These are phyloP conservation scores for Parascotia fuliginaria DNA, from an alignment of 2,888 invertebrate species.

Conservation along the genomic window DNA sequence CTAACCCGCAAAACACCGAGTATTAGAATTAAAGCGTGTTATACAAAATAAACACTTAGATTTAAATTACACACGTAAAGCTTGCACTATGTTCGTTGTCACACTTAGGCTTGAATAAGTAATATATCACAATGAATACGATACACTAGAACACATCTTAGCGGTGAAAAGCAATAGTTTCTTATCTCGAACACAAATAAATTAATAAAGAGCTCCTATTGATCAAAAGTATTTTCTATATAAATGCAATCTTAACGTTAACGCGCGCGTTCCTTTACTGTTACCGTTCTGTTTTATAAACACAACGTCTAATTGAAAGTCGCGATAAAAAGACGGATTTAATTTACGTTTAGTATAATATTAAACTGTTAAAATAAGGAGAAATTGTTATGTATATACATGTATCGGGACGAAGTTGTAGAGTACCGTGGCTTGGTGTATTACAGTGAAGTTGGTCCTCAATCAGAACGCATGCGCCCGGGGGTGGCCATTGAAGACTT, in stretches of 20 bases:
- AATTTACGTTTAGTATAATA: constrained; percentile 68
- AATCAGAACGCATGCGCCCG: constrained; percentile 71
- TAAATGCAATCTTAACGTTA: constrained; percentile 34
- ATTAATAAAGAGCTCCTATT: constrained; percentile 80
- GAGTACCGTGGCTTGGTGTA: constrained; percentile 72
- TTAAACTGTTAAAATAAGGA: constrained; percentile 66
- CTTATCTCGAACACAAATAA: constrained; percentile 77
- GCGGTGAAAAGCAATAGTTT: constrained; percentile 59
- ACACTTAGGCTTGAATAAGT: constrained; percentile 52
- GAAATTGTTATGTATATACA: constrained; percentile 82
- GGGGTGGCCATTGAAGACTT: constrained; percentile 70
- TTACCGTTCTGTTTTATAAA: constrained; percentile 22
- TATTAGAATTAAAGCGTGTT: constrained; percentile 50
- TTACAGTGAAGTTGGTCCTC: constrained; percentile 68
- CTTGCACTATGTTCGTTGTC: constrained; percentile 63
- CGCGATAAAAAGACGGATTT: constrained; percentile 71
- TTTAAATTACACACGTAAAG: constrained; percentile 52
- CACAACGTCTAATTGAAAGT: constrained; percentile 23
- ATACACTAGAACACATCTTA: constrained; percentile 50
- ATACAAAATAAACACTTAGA: constrained; percentile 48
- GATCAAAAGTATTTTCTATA: constrained; percentile 71
- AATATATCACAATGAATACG: constrained; percentile 59
- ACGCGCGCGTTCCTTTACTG: constrained; percentile 31
- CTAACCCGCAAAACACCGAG: constrained; percentile 36
- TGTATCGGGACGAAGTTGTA: constrained; percentile 76